Conservation (phyloP, 2,113 vertebrate genomes). For the Sceloporus undulatus region DNA sequence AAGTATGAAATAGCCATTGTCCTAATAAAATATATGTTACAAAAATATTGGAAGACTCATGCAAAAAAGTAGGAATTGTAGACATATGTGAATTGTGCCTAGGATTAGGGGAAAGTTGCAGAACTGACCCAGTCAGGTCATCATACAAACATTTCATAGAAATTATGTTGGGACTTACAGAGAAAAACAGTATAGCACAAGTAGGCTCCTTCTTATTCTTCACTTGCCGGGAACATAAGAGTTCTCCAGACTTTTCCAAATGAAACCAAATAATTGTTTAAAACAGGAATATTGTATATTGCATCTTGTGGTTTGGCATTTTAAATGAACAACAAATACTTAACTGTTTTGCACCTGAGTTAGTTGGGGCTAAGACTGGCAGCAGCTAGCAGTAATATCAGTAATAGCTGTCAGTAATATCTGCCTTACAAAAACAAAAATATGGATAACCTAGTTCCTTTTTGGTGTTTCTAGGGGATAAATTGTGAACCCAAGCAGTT, state of each 20-base stretch:
- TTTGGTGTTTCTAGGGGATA: slow-evolving; percentile 41
- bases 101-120: neutral
- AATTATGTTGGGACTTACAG: neutral
- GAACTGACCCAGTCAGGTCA: neutral
- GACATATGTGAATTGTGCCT: neutral
- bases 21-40: too few relatives aligned
- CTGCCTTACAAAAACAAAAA: slow-evolving; percentile 18
- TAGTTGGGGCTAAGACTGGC: slow-evolving; percentile 3
- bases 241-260: neutral
- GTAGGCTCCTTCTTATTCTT: neutral
- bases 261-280: neutral
- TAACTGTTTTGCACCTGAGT: slow-evolving; percentile 27
- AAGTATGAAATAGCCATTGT: neutral
- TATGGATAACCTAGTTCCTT: slow-evolving; percentile 37
- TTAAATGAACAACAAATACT: slow-evolving; percentile 1
- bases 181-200: neutral
- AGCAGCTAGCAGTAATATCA: neutral
- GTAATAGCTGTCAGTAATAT: neutral
- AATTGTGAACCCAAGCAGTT: slow-evolving; percentile 32
- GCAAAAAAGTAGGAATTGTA: neutral
- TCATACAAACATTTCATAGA: neutral
- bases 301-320: neutral
- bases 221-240: neutral
- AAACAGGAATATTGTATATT: neutral
- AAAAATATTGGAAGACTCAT: neutral